phyloP scores from a whole-genome alignment of 2,113 vertebrate genomes.

The Cnemophilus loriae region DNA sequence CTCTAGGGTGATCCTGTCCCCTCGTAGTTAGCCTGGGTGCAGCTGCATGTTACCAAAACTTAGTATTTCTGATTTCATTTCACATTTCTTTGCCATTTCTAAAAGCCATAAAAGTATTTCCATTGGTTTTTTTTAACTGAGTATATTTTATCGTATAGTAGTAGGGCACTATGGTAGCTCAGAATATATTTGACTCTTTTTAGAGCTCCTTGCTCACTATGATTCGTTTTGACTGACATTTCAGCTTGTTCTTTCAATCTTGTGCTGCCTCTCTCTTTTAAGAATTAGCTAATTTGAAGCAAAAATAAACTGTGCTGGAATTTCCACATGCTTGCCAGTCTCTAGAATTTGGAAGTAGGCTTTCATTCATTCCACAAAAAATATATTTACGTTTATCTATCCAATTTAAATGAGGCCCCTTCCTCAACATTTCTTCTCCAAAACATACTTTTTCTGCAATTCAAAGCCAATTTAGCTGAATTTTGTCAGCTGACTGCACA shows the following conservation, averaged over 20 bases:
- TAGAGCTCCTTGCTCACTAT: background rate
- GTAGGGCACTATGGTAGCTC: background rate
- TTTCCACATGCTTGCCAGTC: background rate
- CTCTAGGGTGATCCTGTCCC: background rate
- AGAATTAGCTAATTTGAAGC: background rate
- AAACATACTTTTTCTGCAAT: background rate
- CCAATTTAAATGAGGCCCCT: background rate
- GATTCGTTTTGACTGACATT: slow-evolving; percentile 1
- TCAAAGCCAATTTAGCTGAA: background rate
- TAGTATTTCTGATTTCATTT: background rate
- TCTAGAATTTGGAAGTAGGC: background rate
- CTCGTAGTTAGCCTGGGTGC: background rate
- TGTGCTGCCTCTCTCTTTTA: background rate
- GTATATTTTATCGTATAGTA: background rate
- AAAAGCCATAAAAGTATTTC: background rate
- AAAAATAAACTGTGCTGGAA: background rate
- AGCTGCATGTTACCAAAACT: background rate
- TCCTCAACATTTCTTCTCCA: background rate
- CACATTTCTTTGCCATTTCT: background rate
- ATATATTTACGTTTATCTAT: background rate
- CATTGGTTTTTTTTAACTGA: background rate
- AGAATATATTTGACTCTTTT: background rate
- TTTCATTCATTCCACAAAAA: background rate
- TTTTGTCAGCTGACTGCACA: background rate
- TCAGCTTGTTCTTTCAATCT: background rate